phyloP scores from a whole-genome alignment of 2,888 invertebrate genomes.

The Linyphia triangularis region DNA sequence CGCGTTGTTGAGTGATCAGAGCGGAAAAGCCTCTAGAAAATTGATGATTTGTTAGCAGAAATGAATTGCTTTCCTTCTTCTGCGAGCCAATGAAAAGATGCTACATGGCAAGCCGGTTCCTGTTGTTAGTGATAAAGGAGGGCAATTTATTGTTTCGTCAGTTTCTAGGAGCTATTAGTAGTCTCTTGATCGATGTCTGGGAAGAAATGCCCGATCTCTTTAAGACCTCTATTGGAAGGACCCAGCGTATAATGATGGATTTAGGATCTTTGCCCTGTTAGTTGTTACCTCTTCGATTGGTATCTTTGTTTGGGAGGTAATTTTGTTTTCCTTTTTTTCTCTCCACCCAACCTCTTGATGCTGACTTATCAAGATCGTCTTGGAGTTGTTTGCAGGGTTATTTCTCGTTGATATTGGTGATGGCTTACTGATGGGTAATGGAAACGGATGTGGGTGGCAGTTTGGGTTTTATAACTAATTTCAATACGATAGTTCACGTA shows the following conservation, averaged over 20 bases:
- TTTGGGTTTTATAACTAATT: too few species aligned
- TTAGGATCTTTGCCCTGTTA: slow-evolving; percentile 17
- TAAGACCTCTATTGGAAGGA: slow-evolving; percentile 34
- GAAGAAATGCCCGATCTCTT: slow-evolving; percentile 65
- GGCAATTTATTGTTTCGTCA: slow-evolving; percentile 74
- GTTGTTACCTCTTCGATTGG: slow-evolving; percentile 39
- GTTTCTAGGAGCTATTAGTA: slow-evolving; percentile 69
- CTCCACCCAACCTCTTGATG: too few species aligned
- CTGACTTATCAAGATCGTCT: neutral
- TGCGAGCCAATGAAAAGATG: slow-evolving; percentile 49
- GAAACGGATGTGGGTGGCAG: slow-evolving; percentile 18
- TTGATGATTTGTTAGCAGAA: slow-evolving; percentile 75
- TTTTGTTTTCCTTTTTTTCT: slow-evolving; percentile 9
- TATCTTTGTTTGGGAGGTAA: neutral
- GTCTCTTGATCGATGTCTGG: slow-evolving; percentile 59
- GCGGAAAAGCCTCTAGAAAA: slow-evolving; percentile 67
- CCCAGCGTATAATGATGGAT: slow-evolving; percentile 65
- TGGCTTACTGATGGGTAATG: slow-evolving; percentile 20
- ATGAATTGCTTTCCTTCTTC: slow-evolving; percentile 69
- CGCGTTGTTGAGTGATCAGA: slow-evolving; percentile 74
- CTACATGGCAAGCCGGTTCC: neutral
- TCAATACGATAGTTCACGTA: too few species aligned
- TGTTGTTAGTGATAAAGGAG: neutral
- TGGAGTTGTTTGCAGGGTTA: neutral
- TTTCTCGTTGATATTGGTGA: slow-evolving; percentile 28